Evolutionary conservation across 1,140 invertebrate genomes (phyloP).

Genomic region (Micrasema minimum): DNA sequence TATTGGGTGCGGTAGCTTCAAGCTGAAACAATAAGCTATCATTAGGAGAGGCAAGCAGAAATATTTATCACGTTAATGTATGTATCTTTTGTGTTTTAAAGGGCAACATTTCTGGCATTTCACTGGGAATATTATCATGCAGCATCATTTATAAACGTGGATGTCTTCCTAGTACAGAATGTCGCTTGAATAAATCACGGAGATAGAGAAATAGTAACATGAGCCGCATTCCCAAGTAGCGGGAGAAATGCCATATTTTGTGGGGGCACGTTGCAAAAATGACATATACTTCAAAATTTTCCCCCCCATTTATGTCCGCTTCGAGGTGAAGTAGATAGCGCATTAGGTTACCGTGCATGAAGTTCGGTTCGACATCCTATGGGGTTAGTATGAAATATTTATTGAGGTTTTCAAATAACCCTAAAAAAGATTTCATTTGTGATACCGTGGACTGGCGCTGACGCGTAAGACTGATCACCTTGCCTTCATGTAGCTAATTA

Average conservation of each 20-base stretch:
- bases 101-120: slow-evolving; percentile 38
- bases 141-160: slow-evolving; percentile 29
- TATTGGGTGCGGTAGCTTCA: slow-evolving; percentile 19
- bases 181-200: slow-evolving; percentile 11
- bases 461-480: too few relatives aligned
- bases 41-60: slow-evolving; percentile 21
- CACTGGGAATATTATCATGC: slow-evolving; percentile 20
- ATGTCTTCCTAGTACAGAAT: slow-evolving; percentile 15
- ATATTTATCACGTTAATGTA: slow-evolving; percentile 37
- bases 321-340: too few relatives aligned
- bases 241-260: background rate
- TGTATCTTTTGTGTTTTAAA: slow-evolving; percentile 45
- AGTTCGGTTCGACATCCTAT: too few relatives aligned
- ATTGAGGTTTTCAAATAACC: too few relatives aligned
- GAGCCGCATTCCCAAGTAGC: background rate
- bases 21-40: slow-evolving; percentile 19
- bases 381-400: too few relatives aligned
- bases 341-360: too few relatives aligned
- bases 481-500: too few relatives aligned
- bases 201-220: slow-evolving; percentile 6
- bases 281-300: too few relatives aligned
- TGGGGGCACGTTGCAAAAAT: too few relatives aligned
- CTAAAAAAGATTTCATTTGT: too few relatives aligned
- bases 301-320: too few relatives aligned
- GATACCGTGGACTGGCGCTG: too few relatives aligned